Percentiles rank a stretch among this genome's conserved stretches.
phyloP scores from a whole-genome alignment of 2,888 invertebrate species.

The Hirtodrosophila histrioides region DNA sequence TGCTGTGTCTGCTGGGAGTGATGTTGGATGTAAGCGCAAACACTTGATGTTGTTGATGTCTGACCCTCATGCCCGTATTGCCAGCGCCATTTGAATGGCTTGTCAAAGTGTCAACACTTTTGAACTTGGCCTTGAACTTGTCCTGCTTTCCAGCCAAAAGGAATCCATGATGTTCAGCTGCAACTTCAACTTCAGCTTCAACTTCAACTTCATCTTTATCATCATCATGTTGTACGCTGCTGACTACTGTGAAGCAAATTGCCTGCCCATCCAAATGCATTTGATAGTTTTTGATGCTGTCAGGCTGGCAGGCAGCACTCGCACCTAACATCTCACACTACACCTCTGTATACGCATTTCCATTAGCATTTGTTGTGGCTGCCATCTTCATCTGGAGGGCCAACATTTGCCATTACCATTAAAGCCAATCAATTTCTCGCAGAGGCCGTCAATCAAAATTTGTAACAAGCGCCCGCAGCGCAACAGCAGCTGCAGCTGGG shows the following conservation, averaged over 20 bases:
- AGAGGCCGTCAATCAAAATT: constrained; percentile 76
- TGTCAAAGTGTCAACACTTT: constrained; percentile 53
- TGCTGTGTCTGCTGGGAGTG: constrained; percentile 7
- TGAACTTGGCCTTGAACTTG: constrained; percentile 63
- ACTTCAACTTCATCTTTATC: constrained; percentile 1
- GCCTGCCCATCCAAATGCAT: constrained; percentile 59
- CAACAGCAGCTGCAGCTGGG: constrained; percentile 23
- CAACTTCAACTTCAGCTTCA: constrained; percentile 7
- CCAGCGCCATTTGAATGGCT: constrained; percentile 32
- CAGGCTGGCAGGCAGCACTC: no score
- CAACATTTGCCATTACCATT: constrained; percentile 68
- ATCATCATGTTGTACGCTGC: constrained; percentile 7
- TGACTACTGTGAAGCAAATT: constrained; percentile 65
- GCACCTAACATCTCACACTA: constrained; percentile 26
- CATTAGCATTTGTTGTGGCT: constrained; percentile 51
- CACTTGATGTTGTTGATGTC: constrained; percentile 23
- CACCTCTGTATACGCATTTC: constrained; percentile 33
- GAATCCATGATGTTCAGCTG: constrained; percentile 7
- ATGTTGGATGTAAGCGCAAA: constrained; percentile 20
- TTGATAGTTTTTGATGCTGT: constrained; percentile 67
- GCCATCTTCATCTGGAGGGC: constrained; percentile 42
- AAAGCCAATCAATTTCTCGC: constrained; percentile 77
- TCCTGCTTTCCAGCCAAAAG: constrained; percentile 17
- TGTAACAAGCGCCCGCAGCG: constrained; percentile 76
- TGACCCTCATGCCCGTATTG: constrained; percentile 19